These are phyloP conservation scores for Sphaerodactylus townsendi DNA, from an alignment of 2,113 vertebrate genomes.

Conservation along the genomic window DNA sequence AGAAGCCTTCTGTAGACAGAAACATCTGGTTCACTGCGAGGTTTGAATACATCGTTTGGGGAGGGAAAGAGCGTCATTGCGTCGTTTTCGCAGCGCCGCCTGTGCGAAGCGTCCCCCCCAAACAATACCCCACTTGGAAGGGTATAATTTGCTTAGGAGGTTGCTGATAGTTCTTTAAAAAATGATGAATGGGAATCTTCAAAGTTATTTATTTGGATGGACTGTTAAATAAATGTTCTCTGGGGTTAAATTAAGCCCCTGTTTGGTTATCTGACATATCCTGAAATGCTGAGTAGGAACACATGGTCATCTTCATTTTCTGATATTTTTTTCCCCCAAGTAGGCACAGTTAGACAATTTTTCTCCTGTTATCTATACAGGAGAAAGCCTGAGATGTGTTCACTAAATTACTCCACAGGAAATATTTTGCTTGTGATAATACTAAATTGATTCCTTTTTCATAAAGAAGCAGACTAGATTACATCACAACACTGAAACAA, in stretches of 20 bases:
- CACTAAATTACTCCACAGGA: constrained; percentile 43
- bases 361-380: constrained; percentile 1
- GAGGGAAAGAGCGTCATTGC: too few species aligned
- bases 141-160: too few species aligned
- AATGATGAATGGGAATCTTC: background rate
- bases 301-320: background rate
- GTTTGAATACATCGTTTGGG: too few species aligned
- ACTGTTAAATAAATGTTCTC: background rate
- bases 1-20: too few species aligned
- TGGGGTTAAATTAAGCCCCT: constrained; percentile 27
- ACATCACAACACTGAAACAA: constrained; percentile 59
- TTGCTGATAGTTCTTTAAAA: background rate
- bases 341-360: constrained; percentile 23
- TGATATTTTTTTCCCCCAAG: constrained; percentile 11
- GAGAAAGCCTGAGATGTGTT: constrained; percentile 56
- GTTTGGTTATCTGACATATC: constrained; percentile 13
- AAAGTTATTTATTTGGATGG: constrained; percentile 15
- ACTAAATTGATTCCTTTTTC: constrained; percentile 56
- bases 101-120: too few species aligned
- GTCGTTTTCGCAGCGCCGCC: too few species aligned
- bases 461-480: constrained; percentile 54
- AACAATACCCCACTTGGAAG: too few species aligned
- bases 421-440: constrained; percentile 54
- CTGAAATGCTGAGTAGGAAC: background rate
- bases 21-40: too few species aligned